phyloP scores from a whole-genome alignment of 2,113 vertebrate species.

The Amazona guildingii region DNA sequence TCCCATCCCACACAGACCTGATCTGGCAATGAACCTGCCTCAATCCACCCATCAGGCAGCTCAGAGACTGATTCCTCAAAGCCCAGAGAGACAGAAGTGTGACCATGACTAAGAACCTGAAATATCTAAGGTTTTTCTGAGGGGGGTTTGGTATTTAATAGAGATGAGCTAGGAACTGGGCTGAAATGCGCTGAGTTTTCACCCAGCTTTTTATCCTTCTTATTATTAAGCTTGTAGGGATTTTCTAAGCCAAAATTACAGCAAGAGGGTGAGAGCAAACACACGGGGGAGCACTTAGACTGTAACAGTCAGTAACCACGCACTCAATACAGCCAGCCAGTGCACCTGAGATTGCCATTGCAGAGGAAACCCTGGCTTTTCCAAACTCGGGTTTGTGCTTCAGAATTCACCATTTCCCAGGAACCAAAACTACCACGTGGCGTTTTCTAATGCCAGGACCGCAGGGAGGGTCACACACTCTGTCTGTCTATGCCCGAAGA shows the following conservation, averaged over 20 bases:
- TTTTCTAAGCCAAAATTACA: background rate
- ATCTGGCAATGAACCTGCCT: background rate
- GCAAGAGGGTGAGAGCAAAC: background rate
- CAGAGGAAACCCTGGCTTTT: background rate
- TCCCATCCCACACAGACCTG: background rate
- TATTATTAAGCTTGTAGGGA: background rate
- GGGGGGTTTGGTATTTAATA: background rate
- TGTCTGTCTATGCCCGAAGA: background rate
- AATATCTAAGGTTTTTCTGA: background rate
- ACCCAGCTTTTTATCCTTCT: background rate
- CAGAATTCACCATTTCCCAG: background rate
- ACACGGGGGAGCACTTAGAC: slow-evolving; percentile 51
- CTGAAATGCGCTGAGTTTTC: background rate
- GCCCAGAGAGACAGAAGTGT: background rate
- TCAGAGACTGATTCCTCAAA: background rate
- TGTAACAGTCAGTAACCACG: background rate
- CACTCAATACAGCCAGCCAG: background rate
- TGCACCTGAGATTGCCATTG: background rate
- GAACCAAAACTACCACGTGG: background rate
- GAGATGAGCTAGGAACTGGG: background rate
- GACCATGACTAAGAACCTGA: background rate
- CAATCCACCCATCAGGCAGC: background rate
- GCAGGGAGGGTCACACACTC: background rate
- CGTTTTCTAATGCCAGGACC: background rate
- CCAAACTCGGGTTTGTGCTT: background rate